Percentiles rank a stretch among this genome's conserved stretches.
Conservation (phyloP, 2,113 vertebrate species). For the Vulpes lagopus region DNA sequence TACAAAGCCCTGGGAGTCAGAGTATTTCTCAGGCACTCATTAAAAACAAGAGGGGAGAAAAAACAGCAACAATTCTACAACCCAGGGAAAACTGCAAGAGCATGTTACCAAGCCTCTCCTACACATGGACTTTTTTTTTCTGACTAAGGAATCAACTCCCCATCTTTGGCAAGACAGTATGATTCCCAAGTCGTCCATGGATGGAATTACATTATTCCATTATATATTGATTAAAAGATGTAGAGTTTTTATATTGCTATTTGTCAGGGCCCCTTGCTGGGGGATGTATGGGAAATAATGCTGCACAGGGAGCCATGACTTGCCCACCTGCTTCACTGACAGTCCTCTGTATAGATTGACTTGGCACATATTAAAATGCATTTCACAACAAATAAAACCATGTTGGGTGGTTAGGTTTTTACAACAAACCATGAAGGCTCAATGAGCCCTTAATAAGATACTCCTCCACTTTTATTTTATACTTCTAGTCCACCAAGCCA, state of each 20-base stretch:
- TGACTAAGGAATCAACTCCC: conserved; percentile 74
- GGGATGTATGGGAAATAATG: conserved; percentile 76
- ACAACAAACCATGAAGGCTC: neutral
- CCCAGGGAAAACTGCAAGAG: conserved; percentile 76
- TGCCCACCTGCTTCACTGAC: neutral
- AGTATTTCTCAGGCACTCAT: conserved; percentile 74
- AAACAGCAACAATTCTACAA: conserved; percentile 72
- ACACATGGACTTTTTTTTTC: conserved; percentile 54
- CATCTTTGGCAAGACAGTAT: conserved; percentile 77
- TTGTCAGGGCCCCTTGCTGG: conserved; percentile 80
- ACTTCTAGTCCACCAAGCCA: neutral
- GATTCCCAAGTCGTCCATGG: conserved; percentile 76
- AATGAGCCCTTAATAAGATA: neutral
- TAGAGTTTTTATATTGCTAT: conserved; percentile 82
- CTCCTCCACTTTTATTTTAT: neutral
- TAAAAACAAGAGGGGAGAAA: conserved; percentile 69
- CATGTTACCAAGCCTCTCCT: conserved; percentile 66
- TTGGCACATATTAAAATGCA: neutral
- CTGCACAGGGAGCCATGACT: neutral
- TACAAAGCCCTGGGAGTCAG: conserved; percentile 75
- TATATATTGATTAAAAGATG: conserved; percentile 82
- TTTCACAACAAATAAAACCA: neutral
- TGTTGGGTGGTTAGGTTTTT: neutral
- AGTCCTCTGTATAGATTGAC: neutral
- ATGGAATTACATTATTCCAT: conserved; percentile 84